Conservation (phyloP, 2,888 invertebrate species). For the Drosophila prostipennis region DNA sequence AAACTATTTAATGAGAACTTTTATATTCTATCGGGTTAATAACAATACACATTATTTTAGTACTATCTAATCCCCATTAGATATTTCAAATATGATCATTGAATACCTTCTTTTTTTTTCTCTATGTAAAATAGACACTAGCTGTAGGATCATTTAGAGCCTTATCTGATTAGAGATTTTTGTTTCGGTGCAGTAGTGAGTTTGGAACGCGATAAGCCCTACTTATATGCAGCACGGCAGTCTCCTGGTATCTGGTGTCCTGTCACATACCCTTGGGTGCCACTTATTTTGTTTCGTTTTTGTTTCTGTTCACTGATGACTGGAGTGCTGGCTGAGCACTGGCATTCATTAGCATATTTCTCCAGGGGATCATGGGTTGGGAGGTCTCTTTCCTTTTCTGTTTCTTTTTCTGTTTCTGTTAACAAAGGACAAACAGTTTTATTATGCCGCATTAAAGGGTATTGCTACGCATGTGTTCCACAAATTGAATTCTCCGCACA, state of each 20-base stretch:
- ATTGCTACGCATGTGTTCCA: slow-evolving; percentile 56
- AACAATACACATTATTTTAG: too few relatives aligned
- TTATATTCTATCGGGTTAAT: too few relatives aligned
- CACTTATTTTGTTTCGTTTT: slow-evolving; percentile 71
- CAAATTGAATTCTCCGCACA: slow-evolving; percentile 60
- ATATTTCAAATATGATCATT: too few relatives aligned
- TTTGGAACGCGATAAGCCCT: slow-evolving; percentile 24
- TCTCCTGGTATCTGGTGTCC: slow-evolving; percentile 17
- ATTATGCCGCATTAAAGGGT: slow-evolving; percentile 72
- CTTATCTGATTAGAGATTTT: neutral
- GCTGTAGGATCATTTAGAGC: neutral
- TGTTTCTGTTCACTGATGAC: slow-evolving; percentile 38
- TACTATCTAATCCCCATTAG: too few relatives aligned
- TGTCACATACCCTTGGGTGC: slow-evolving; percentile 59
- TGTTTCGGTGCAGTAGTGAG: neutral
- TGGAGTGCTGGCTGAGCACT: slow-evolving; percentile 30
- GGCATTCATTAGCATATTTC: slow-evolving; percentile 77
- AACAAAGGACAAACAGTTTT: slow-evolving; percentile 56
- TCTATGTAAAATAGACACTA: neutral
- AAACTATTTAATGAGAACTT: too few relatives aligned
- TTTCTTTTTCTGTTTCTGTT: neutral
- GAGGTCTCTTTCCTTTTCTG: neutral
- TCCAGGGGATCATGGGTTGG: slow-evolving; percentile 51
- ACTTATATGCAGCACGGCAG: slow-evolving; percentile 8
- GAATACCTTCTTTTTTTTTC: too few relatives aligned